Base-by-base conservation (phyloP, 2,113 vertebrate species). In the Delphinapterus leucas region DNA sequence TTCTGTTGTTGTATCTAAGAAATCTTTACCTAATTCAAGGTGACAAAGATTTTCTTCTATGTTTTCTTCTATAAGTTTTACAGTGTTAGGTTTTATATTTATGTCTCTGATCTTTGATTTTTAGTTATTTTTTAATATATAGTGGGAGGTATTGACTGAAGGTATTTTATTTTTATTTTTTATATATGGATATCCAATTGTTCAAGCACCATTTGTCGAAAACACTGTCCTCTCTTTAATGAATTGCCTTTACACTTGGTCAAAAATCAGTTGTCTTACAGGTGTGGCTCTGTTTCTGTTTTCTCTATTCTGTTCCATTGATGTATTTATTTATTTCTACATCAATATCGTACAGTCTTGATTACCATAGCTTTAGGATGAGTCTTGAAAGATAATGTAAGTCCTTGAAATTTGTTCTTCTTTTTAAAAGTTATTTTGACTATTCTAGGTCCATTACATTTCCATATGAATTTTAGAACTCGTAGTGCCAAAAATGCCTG, bases 1-100 rank as follows among this genome's bases (percentile, higher is more conserved):
- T 92, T 86, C 41, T 88, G 10, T 79, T 82, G 23, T 94, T 90
- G 6, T 85, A 74, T 6, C 25, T 90, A 68, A 90, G 49, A 83
- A 80, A 84, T 63, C 13, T 95, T 85, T 88, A 58, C 77, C 20
- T 41, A 91, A n/a, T 47, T 33, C 41, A 85, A 60, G 1, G 3
- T 73, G 21, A 71, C 21, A 76, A 85, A 85, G 17, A 41, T 67
- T 87, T 38, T 49, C 18, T 92, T 67, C 14, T n/a, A 41, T 41
- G 63, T 58, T 93, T 97, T 88, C 15, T 61, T 61, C 41, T 58
- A 83, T 38, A 73, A 20, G 26, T 58, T 97, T 86, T 93, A 71
- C 15, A 90, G 5, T 44, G 87, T 80, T 74, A 76, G 70, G 33
- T 80, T 95, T 93, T 91, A 74, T 4, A 91, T 58, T 88, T 88